Percentiles rank a stretch among this genome's conserved stretches.
Conservation (phyloP, 2,113 vertebrate species). For the Pteruthius melanotis region DNA sequence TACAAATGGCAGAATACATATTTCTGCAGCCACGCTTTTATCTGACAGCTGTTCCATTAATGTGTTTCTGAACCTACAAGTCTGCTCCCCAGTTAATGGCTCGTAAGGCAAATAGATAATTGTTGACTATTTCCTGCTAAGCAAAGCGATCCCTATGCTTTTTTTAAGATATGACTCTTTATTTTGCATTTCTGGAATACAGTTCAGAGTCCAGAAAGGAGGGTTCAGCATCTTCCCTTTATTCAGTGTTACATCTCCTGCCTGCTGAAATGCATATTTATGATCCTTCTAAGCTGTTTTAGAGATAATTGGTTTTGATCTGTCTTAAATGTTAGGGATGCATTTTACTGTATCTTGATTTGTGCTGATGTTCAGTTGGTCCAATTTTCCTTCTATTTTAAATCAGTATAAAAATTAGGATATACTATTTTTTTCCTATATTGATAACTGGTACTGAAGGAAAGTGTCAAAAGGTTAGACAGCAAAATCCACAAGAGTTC, state of each 20-base stretch:
- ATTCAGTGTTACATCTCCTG: neutral
- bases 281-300: neutral
- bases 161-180: neutral
- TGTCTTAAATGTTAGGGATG: neutral
- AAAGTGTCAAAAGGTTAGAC: neutral
- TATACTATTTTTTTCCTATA: neutral
- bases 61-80: neutral
- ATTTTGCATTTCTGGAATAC: neutral
- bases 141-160: neutral
- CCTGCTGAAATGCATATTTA: neutral
- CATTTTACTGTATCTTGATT: neutral
- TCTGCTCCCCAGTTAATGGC: neutral
- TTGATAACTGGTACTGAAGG: neutral
- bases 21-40: neutral
- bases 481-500: neutral
- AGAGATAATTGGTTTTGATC: neutral
- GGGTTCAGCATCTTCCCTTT: neutral
- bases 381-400: neutral
- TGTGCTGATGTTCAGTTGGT: neutral
- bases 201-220: neutral
- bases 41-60: constrained; percentile 45
- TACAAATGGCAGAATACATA: neutral
- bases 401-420: neutral
- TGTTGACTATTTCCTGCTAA: neutral
- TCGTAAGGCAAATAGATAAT: neutral